Evolutionary conservation across 2,797 vertebrate species (phyloP).

Genomic region (Manis pentadactyla): DNA sequence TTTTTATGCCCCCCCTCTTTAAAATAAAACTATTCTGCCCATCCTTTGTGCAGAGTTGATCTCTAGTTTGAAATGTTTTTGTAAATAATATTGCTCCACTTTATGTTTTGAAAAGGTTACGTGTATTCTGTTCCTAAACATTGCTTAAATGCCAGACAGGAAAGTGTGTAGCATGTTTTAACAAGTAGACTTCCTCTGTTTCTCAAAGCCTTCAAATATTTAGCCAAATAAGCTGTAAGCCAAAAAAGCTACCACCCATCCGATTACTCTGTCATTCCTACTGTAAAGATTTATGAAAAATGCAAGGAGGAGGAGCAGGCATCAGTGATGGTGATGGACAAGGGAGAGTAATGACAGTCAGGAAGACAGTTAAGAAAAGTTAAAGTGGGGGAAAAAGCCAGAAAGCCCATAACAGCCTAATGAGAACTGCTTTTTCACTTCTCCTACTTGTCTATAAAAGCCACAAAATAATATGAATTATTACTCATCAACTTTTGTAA

Average conservation of each 20-base stretch:
- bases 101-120: conserved; percentile 56
- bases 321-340: background rate
- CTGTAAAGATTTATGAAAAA: conserved; percentile 75
- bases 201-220: conserved; percentile 84
- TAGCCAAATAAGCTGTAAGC: conserved; percentile 79
- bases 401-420: background rate
- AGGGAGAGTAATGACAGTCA: background rate
- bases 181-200: conserved; percentile 86
- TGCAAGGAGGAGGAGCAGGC: background rate
- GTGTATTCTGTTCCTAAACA: conserved; percentile 59
- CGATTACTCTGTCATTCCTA: conserved; percentile 78
- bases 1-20: background rate
- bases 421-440: background rate
- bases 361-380: background rate
- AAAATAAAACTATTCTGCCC: background rate
- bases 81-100: background rate
- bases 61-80: conserved; percentile 22
- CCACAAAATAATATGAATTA: background rate
- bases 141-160: conserved; percentile 82
- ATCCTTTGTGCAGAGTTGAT: background rate
- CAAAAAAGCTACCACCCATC: conserved; percentile 76
- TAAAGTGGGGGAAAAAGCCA: background rate
- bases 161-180: conserved; percentile 81
- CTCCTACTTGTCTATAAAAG: background rate
- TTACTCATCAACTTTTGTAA: background rate